A percentile compares a stretch with the other conserved stretches of the same genome.
Conservation (phyloP, 2,888 invertebrate species). For the Ennomos erosarius region DNA sequence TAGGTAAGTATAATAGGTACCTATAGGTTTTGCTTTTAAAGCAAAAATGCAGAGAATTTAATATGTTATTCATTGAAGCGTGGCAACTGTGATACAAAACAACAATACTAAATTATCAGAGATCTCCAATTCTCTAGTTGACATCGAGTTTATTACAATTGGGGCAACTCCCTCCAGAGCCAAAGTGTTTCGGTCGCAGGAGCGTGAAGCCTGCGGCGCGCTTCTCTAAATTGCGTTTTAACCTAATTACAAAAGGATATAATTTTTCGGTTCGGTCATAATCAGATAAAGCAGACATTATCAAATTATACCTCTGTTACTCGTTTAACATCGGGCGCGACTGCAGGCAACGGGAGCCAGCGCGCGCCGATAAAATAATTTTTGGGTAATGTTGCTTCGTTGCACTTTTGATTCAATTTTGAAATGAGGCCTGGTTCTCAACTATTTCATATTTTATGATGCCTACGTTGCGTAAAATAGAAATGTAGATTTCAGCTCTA, state of each 20-base stretch:
- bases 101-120: slow-evolving; percentile 16
- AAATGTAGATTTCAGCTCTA: too few species aligned
- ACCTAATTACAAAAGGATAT: slow-evolving; percentile 82
- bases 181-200: slow-evolving; percentile 53
- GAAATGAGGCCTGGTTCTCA: slow-evolving; percentile 7
- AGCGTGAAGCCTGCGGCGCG: slow-evolving; percentile 75
- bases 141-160: slow-evolving; percentile 30
- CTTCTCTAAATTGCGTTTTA: slow-evolving; percentile 84
- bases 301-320: slow-evolving; percentile 74
- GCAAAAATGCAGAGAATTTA: too few species aligned
- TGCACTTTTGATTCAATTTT: slow-evolving; percentile 35
- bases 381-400: slow-evolving; percentile 37
- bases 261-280: slow-evolving; percentile 83
- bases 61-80: too few species aligned
- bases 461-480: too few species aligned
- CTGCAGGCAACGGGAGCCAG: slow-evolving; percentile 42
- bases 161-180: slow-evolving; percentile 28
- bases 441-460: too few species aligned
- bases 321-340: slow-evolving; percentile 63
- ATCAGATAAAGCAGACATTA: slow-evolving; percentile 80
- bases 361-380: slow-evolving; percentile 52
- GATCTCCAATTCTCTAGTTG: slow-evolving; percentile 28
- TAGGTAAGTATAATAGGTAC: too few species aligned
- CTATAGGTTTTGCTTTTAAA: too few species aligned
- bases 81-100: not conserved